Conservation (phyloP, 2,888 invertebrate species). For the Harpagoxenus sublaevis region DNA sequence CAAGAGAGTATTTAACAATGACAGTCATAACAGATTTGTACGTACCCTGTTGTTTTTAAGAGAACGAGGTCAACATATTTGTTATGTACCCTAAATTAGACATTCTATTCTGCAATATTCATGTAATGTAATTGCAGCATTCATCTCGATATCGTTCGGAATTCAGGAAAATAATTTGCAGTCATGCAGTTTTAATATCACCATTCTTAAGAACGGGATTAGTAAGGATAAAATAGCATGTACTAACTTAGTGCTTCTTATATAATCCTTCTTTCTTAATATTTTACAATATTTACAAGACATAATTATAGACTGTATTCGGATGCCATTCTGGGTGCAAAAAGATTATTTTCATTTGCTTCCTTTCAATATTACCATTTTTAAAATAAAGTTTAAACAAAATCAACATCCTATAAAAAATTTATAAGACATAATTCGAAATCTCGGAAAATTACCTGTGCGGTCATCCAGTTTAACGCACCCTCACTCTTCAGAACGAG, state of each 20-base stretch:
- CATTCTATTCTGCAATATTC: background rate
- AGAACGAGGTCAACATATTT: background rate
- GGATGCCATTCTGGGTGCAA: background rate
- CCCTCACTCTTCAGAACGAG: conserved; percentile 28
- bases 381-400: background rate
- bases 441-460: conserved; percentile 11
- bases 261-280: background rate
- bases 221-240: background rate
- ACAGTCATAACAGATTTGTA: background rate
- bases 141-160: background rate
- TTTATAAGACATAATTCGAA: background rate
- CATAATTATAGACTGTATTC: background rate
- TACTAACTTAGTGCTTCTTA: background rate
- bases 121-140: background rate
- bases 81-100: background rate
- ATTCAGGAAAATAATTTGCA: background rate
- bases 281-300: background rate
- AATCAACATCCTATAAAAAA: background rate
- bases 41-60: background rate
- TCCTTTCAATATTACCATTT: background rate
- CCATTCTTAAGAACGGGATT: background rate
- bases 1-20: background rate
- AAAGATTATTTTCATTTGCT: background rate
- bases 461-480: background rate
- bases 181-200: background rate